Evolutionary conservation across 2,113 vertebrate species (phyloP), one percentile per base, ranked within the genome.

Genomic region (Thomomys bottae): DNA sequence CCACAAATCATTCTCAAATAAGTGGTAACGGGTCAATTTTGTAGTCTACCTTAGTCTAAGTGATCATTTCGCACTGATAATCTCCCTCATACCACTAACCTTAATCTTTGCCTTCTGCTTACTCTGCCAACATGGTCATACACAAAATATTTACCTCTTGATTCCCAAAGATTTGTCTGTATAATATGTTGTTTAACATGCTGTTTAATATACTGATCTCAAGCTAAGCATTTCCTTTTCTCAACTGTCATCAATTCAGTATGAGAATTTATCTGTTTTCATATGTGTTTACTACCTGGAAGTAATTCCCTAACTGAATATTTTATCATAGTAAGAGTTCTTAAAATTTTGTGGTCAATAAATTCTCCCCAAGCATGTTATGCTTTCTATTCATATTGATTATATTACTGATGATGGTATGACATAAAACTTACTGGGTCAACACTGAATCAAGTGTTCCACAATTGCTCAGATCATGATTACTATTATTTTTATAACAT

Each of bases 81-180:
- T 54, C 42, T 75, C 5, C 81, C 8, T 80, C 6, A 1, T 21
- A 24, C 4, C 49, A n/a, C 11, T 90, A 7, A 17, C 10, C 3
- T 61, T 72, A 12, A 26, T 54, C 6, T 24, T 5, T 6, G 11
- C 3, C 4, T 75, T 23, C 6, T 4, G 11, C 6, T 75, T 63
- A 9, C 6, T 57, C 9, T 70, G 8, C 8, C 3, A 12, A 45
- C 45, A 12, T 57, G 21, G 3, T 87, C 14, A 32, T 30, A 12
- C 14, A 63, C 20, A 0, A 78, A 21, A 78, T 2, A 0, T 0
- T 59, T 76, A 14, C 17, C 2, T 3, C 14, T 78, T 5, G 64
- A 40, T 78, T 89, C 32, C 30, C 42, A 85, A 28, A 91, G 12
- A 70, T 34, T 78, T 20, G 73, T 67, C 21, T 70, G 10, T 86